Base-by-base conservation (phyloP, 2,888 invertebrate species). In the Oxyteleia sp. region DNA sequence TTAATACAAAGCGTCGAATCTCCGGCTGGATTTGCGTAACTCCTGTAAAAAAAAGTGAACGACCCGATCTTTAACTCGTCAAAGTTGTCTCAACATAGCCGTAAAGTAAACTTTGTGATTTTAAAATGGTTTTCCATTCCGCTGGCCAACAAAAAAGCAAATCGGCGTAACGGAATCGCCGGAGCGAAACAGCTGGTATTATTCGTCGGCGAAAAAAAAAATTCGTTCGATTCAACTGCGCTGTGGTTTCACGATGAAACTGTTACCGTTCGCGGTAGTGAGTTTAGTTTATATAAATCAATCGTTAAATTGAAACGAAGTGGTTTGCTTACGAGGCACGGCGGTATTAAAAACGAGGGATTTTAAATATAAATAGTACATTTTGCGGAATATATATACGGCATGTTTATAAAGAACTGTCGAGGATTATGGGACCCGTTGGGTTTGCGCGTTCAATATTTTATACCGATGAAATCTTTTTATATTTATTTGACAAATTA, bases 91-190 rank as follows among this genome's bases (percentile, higher is more conserved):
- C 38, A 16, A 45, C 18, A 45, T 16, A 2, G 45, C 16, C 16
- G 7, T 16, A 45, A 38, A 38, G 38, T 7, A 38, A n/a, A 38
- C 38, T 38, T 4, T n/a, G 38, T n/a, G 38, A 11, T 38, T 38
- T 38, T n/a, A n/a, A 38, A 38, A 38, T 18, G 7, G 16, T 23
- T 49, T 49, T 49, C 45, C 47, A 23, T 11, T n/a, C n/a, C 47
- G 18, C 23, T 8, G 20, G 2, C n/a, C n/a, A 23, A 49, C 23
- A 49, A 49, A 38, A 38, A 38, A n/a, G 3, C 2, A 38, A 18
- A 49, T 49, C 23, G 23, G 47, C 47, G 47, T 23, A 49, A 20
- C 47, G 11, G 18, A 49, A 49, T 49, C 47, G 23, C n/a, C 20
- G 47, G n/a, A 23, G 47, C 47, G 47, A 18, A 11, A 23, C 20